Base-by-base conservation (phyloP, 2,113 vertebrate genomes). In the Perca fluviatilis region DNA sequence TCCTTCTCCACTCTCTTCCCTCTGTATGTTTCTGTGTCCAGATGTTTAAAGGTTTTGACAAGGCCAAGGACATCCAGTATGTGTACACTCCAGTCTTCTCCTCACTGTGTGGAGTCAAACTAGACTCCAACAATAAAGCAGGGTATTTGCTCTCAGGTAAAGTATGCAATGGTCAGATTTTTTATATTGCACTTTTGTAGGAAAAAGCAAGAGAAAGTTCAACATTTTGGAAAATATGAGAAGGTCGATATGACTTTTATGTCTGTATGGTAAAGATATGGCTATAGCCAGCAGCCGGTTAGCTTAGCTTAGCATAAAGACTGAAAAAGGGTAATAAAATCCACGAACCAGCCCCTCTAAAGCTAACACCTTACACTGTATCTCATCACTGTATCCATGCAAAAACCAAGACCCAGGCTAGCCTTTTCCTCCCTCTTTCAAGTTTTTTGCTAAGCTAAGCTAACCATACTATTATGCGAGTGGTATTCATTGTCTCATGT, bases 21-120 rank as follows among this genome's bases (percentile, higher is more conserved):
- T 16, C 5, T 74, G 21, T 25, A 13, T 88, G 30, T 82, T 11
- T 66, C 63, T 88, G 50, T 69, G 61, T 94, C 63, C 91, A 99
- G 98, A 97, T 98, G 96, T 99, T 98, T 90, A 98, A 98, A 95
- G 98, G 97, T 30, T 98, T 97, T 88, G 96, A 98, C 84, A 97
- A 96, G 88, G 89, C 96, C 79, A 97, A 97, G 83, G 95, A 97
- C 60, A 95, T 99, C 88, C 96, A 98, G 80, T 97, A 97, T 46
- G 94, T 98, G 84, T 98, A 98, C 74, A 99, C 98, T 0, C 95
- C 97, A 19, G 94, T 96, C 66, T 96, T 96, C 85, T 97, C 97
- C 0, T 97, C 97, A 4, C 91, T 96, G 78, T 99, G 98, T 88
- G 97, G 98, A 53, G 95, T 97, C 84, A 96, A 95, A 78, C 93